Conservation (phyloP, 2,113 vertebrate species). For the Pteronura brasiliensis region DNA sequence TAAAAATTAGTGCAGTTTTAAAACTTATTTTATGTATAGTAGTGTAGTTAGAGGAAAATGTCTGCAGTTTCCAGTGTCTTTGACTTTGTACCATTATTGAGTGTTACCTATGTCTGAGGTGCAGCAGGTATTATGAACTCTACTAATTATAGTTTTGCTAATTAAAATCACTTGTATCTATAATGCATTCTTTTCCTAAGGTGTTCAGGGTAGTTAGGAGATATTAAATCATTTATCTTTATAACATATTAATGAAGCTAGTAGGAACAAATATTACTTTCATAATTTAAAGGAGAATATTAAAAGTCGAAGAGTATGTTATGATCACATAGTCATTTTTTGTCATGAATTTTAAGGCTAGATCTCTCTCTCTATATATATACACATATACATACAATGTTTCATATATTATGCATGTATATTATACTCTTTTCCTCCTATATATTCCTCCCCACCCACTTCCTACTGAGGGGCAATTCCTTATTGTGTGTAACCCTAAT, state of each 20-base stretch:
- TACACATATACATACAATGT: neutral
- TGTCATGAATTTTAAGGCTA: neutral
- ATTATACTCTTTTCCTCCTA: neutral
- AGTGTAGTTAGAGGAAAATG: slow-evolving; percentile 3
- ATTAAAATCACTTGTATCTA: slow-evolving; percentile 24
- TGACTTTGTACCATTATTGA: slow-evolving; percentile 1
- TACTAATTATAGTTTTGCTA: slow-evolving; percentile 30
- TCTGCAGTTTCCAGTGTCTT: neutral
- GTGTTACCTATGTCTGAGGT: neutral
- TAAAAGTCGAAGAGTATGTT: slow-evolving; percentile 11
- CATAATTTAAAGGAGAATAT: slow-evolving; percentile 36
- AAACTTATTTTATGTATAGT: neutral
- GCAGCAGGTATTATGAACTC: neutral
- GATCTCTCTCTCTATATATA: neutral
- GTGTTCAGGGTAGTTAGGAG: slow-evolving; percentile 8
- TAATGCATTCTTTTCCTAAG: neutral
- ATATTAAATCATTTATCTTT: slow-evolving; percentile 60
- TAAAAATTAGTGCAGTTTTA: slow-evolving; percentile 30
- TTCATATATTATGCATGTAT: neutral
- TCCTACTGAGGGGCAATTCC: neutral
- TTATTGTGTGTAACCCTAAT: neutral
- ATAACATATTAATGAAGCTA: neutral
- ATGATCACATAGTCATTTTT: neutral
- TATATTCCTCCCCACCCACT: neutral
- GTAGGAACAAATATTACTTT: slow-evolving; percentile 10